Evolutionary conservation across 2,113 vertebrate genomes (phyloP), one percentile per base, ranked within the genome.

Genomic region (Gymnogyps californianus): DNA sequence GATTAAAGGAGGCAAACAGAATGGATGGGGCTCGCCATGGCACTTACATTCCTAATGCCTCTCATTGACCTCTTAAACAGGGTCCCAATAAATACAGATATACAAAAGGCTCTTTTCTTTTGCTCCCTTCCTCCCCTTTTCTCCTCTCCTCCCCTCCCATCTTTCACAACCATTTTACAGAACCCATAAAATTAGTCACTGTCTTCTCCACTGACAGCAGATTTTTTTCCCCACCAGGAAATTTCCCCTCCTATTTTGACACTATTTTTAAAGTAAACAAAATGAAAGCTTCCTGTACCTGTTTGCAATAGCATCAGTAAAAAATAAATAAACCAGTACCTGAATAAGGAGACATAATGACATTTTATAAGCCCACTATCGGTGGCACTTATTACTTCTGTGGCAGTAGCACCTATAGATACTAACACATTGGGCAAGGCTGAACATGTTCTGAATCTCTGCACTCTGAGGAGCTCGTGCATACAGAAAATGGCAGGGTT

Each of bases 1-100:
- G 79, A 96, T 96, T 92, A 93, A 96, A 95, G 61, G 66, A 90
- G 28, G 36, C 38, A 83, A 83, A 79, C 79, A 67, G 90, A 95
- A 83, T 69, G 71, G 70, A 88, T 72, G 83, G n/a, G 47, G 31
- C n/a, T 26, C 51, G 66, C 66, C 49, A 21, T 57, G 18, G 69
- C 81, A 92, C 64, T 95, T 57, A 16, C 16, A 54, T 70, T 95
- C 34, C 59, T 94, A 90, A 92, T 90, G 52, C 8, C 8, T 81
- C 49, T 82, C 44, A 1, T 32, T 88, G 80, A 92, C 93, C 87
- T 95, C 92, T 87, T 87, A 83, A 91, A 85, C 1, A 74, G 58
- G 65, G 11, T 79, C 31, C 61, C 54, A 83, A 75, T 77, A 96
- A 87, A 89, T 75, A 47, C 72, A 87, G 12, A 90, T 44, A 54